Base-by-base conservation (phyloP, 1,140 invertebrate species). In the Orius insidiosus region DNA sequence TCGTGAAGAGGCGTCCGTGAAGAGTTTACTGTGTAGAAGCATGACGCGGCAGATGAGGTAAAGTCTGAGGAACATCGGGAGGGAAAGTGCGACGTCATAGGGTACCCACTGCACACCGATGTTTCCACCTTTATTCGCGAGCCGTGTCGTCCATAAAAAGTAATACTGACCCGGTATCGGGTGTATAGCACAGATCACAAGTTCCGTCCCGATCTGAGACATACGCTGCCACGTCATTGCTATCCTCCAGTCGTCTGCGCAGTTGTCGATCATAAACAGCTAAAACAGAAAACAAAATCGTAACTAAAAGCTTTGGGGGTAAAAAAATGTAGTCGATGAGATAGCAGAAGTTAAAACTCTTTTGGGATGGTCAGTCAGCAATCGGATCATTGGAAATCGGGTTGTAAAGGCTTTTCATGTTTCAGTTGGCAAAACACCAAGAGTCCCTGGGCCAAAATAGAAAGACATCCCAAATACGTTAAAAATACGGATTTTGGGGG, bases 211-310 rank as follows among this genome's bases (percentile, higher is more conserved):
- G 60, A 98, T 92, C 68, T 95, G 88, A 54, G 77, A 75, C 66
- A 92, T 87, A 63, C 92, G 70, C 67, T 92, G 85, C 81, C 85
- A 94, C 48, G 94, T 98, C 81, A 98, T 94, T 52, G 95, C 94
- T 68, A 99, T 98, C 60, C 94, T 74, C 95, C 95, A 99, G 70
- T 99, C 95, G 67, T 98, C 95, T 43, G 95, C 92, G 69, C 93
- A 97, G 73, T 98, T 98, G 75, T 97, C 90, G 70, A 96, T 95
- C 86, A 95, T 93, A 72, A 95, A 96, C 68, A 96, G 75, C 90
- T 96, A 72, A 34, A 70, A 70, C 57, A 55, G 47, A 50, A 50
- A 32, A 2, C 16, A n/a, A n/a, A 44, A 13, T 44, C 16, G 5
- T 3, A 40, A 24, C 24, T n/a, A n/a, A n/a, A n/a, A n/a, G n/a